Evolutionary conservation across 2,113 vertebrate genomes (phyloP).

Genomic region (Protobothrops flavoviridis): DNA sequence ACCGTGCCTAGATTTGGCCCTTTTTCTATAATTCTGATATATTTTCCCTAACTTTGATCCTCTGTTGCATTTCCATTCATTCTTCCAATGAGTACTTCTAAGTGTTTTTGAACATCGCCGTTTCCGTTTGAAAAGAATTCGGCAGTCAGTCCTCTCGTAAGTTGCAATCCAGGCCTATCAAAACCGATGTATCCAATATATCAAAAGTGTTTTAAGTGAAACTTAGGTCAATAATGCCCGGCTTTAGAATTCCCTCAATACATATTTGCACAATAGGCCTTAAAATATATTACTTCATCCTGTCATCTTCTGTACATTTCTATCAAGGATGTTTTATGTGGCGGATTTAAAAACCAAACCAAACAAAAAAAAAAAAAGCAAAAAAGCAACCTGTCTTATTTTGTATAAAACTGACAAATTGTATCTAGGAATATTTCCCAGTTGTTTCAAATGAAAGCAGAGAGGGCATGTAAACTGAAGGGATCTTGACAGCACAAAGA

Average conservation of each 20-base stretch:
- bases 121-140: conserved; percentile 47
- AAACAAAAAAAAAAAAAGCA: too few relatives aligned
- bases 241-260: conserved; percentile 74
- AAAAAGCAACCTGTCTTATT: conserved; percentile 36
- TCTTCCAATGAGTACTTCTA: not conserved
- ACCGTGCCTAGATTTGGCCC: not conserved
- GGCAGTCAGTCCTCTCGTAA: not conserved
- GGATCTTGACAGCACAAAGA: not conserved
- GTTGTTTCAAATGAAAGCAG: conserved; percentile 8
- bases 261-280: conserved; percentile 71
- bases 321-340: conserved; percentile 60
- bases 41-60: not conserved
- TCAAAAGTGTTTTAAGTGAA: conserved; percentile 69
- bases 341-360: not conserved
- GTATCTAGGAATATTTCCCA: not conserved
- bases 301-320: conserved; percentile 60
- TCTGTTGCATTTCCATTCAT: not conserved
- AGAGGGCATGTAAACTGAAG: not conserved
- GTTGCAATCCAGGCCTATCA: conserved; percentile 52
- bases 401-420: conserved; percentile 53
- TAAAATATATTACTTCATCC: conserved; percentile 70
- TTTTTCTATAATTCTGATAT: not conserved
- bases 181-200: conserved; percentile 55
- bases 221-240: conserved; percentile 66
- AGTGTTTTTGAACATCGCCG: not conserved